Percentiles rank a stretch among this genome's conserved stretches.
Evolutionary conservation across 2,113 vertebrate species (phyloP).

Genomic region (Mystacornis crossleyi): DNA sequence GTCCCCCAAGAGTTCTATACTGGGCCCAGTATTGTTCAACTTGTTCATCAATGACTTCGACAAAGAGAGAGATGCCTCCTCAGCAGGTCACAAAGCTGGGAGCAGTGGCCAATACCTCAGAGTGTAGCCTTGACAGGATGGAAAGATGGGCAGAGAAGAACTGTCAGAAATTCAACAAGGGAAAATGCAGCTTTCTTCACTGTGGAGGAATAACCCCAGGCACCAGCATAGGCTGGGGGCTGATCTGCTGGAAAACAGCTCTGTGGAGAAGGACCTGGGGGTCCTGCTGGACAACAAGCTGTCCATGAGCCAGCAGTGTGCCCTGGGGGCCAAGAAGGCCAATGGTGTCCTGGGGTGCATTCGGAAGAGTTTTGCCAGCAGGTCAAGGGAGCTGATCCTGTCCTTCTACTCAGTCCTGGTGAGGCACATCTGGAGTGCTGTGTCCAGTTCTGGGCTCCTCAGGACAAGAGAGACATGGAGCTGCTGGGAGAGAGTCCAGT

Average conservation of each 20-base stretch:
- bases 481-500: accelerated
- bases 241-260: not conserved
- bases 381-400: accelerated
- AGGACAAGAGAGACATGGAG: not conserved
- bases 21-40: not conserved
- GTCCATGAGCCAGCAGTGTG: not conserved
- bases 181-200: accelerated
- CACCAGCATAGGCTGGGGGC: not conserved
- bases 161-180: not conserved
- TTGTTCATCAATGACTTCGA: not conserved
- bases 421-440: not conserved
- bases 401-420: accelerated
- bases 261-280: not conserved
- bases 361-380: not conserved
- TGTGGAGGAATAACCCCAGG: not conserved
- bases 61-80: not conserved
- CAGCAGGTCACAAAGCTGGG: not conserved
- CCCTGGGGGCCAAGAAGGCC: not conserved
- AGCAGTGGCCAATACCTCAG: not conserved
- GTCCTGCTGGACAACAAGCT: not conserved
- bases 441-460: not conserved
- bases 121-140: accelerated
- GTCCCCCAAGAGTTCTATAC: not conserved
- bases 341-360: not conserved
- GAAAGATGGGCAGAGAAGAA: not conserved